Evolutionary conservation across 2,888 invertebrate species (phyloP).

Genomic region (Sinodicranocentrus sp.): DNA sequence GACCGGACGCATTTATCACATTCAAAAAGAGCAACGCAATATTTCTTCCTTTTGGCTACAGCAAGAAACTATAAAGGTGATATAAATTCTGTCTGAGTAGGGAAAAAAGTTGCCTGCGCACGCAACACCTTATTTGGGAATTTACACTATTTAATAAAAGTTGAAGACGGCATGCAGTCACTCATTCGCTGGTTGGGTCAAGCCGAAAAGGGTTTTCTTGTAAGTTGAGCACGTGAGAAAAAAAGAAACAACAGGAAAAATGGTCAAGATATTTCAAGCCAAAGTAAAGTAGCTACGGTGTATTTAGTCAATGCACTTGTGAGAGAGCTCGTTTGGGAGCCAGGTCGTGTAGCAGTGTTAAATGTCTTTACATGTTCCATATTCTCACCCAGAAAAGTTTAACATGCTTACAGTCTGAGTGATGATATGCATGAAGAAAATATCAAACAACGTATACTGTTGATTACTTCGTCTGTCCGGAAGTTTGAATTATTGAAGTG

Average conservation of each 20-base stretch:
- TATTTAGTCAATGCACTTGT: neutral
- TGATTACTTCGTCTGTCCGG: neutral
- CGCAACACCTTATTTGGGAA: conserved; percentile 69
- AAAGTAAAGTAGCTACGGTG: neutral
- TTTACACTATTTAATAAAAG: conserved; percentile 58
- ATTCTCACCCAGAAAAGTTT: neutral
- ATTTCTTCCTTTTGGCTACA: conserved; percentile 35
- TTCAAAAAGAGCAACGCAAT: conserved; percentile 30
- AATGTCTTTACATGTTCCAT: conserved; percentile 14
- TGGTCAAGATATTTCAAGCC: neutral
- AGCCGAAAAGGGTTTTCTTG: conserved; percentile 47
- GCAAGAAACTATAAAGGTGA: conserved; percentile 29
- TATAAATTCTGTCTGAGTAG: neutral
- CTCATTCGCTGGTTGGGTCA: conserved; percentile 23
- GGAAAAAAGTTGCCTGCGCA: conserved; percentile 55
- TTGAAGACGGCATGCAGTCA: conserved; percentile 55
- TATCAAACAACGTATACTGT: neutral
- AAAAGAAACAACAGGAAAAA: conserved; percentile 39
- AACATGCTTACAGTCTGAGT: neutral
- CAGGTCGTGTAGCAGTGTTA: neutral
- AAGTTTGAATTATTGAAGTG: conserved; percentile 21
- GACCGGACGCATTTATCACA: conserved; percentile 61
- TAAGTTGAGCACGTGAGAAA: conserved; percentile 53
- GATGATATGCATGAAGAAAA: neutral
- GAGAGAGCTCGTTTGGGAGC: neutral